Evolutionary conservation across 1,140 invertebrate species (phyloP), one percentile per base, ranked within the genome.

Genomic region (Lepidostoma basale): DNA sequence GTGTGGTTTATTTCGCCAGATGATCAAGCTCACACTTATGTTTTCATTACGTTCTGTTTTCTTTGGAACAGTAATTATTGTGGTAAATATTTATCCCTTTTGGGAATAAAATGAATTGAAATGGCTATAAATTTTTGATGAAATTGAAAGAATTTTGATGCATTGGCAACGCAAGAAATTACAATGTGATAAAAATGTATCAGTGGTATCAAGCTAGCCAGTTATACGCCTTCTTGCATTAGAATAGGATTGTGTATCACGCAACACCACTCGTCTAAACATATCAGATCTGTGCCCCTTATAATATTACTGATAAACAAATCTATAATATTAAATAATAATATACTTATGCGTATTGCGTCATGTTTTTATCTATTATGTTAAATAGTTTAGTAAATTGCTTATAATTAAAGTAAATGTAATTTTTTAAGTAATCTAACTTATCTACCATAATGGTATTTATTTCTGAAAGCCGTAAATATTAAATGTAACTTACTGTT

Each of bases 221-320:
- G 69, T 71, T 67, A 72, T 72, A 77, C 82, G 80, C 82, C 81
- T 82, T 84, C 79, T 81, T 73, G 68, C 68, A 73, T 70, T 73
- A 73, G 72, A 47, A 65, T 73, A 70, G 62, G 63, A 56, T 72
- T 81, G 76, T 80, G 80, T 83, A 81, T 75, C 76, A 83, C 77
- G 83, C 81, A 82, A 81, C 80, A 75, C 82, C 82, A 80, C 81
- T 77, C 78, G 82, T 83, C 81, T 81, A 83, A 82, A 84, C 82
- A 84, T 84, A 84, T 84, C 82, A 84, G 83, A 79, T 81, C 81
- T 84, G 82, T 84, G 82, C 82, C 82, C 82, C 82, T 83, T 82
- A 83, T 73, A 73, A 73, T 73, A 68, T 73, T 73, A 73, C 60
- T 69, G 63, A 69, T 64, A 66, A 73, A 73, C 45, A 69, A 62